Evolutionary conservation across 2,888 invertebrate species (phyloP), one percentile per base, ranked within the genome.

Genomic region (Lissocephala sabroskyi): DNA sequence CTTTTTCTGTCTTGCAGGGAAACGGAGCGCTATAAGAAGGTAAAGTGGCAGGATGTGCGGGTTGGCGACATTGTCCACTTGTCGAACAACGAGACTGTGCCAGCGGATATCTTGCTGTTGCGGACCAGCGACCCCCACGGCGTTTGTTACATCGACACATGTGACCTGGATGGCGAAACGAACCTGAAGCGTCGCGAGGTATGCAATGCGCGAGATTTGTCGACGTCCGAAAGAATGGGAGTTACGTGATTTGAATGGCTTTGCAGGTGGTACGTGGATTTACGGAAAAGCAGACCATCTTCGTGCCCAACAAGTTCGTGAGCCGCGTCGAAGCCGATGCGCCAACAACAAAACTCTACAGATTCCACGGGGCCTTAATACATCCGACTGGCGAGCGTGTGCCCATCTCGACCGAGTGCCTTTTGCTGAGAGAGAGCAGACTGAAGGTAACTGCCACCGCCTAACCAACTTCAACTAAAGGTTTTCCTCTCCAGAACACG

Each of bases 61-160:
- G 97, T 97, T 26, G 98, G 98, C 2, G 98, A 98, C 85, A 87
- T 98, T 67, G 92, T 98, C 41, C 97, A 97, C 85, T 87, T 98
- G 73, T 96, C 96, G 37, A 97, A 97, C 87, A 96, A 98, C 86
- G 97, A 98, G 86, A 89, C 95, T 45, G 95, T 98, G 59, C 98
- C 98, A 26, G 98, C 98, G 0, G 98, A 98, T 85, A 92, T 98
- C 80, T 87, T 98, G 53, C 86, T 98, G 49, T 87, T 98, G 54
- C 89, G 92, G 73, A 93, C 95, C 48, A 95, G 96, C 75, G 96
- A 95, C 85, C 89, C 92, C 6, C 89, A 92, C 79, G 97, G 97
- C 33, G 87, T 94, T 50, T 97, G 96, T 82, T 97, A 95, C 85
- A 90, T 98, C 62, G 98, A 98, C 85, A 98, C 98, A 0, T 95